A percentile compares a stretch with the other conserved stretches of the same genome.
phyloP scores from a whole-genome alignment of 2,888 invertebrate genomes.

The Myathropa florea region DNA sequence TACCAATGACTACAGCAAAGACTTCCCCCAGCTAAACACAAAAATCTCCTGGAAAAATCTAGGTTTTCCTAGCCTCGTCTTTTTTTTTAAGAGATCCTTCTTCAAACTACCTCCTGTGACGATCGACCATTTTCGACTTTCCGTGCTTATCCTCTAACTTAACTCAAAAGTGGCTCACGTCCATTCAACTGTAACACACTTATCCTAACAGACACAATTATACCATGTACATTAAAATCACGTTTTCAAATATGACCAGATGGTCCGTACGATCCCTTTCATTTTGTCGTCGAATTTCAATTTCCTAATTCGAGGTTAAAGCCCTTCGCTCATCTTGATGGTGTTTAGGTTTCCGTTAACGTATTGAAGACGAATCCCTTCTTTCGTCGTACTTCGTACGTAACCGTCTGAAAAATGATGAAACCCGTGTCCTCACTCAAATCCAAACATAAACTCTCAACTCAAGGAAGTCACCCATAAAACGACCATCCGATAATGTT shows the following conservation, averaged over 20 bases:
- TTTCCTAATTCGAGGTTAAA: constrained; percentile 22
- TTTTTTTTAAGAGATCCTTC: too few relatives aligned
- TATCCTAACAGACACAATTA: background rate
- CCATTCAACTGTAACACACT: too few relatives aligned
- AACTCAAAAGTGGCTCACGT: too few relatives aligned
- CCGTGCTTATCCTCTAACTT: too few relatives aligned
- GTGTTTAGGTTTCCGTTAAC: background rate
- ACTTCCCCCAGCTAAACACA: too few relatives aligned
- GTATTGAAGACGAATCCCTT: background rate
- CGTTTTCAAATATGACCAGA: background rate
- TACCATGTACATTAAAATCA: background rate
- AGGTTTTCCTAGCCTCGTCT: too few relatives aligned
- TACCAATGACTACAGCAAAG: too few relatives aligned
- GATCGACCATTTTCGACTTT: too few relatives aligned
- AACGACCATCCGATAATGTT: constrained; percentile 57
- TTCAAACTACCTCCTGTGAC: too few relatives aligned
- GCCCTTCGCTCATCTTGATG: background rate
- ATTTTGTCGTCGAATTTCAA: constrained; percentile 3
- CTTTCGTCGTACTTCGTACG: background rate
- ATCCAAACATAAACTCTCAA: constrained; percentile 46
- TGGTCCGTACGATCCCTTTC: background rate
- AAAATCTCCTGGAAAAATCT: too few relatives aligned
- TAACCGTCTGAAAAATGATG: constrained; percentile 41
- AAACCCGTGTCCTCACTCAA: constrained; percentile 23
- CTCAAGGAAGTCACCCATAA: constrained; percentile 57